Percentiles rank a stretch among this genome's conserved stretches.
These are phyloP conservation scores for Nothoprocta pentlandii DNA, from an alignment of 2,113 vertebrate species.

Conservation along the genomic window DNA sequence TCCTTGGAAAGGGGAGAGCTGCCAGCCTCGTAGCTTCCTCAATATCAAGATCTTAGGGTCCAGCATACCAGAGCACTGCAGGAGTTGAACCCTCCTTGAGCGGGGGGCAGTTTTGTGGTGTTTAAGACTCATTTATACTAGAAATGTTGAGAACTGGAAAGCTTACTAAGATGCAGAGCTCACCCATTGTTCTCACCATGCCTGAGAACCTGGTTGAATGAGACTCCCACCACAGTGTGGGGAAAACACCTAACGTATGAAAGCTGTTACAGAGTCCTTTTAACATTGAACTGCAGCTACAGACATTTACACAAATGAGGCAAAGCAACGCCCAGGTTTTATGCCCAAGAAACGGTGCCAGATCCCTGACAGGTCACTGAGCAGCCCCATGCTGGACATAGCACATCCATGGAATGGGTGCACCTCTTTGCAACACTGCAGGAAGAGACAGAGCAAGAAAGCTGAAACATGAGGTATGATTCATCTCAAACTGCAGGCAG, in stretches of 20 bases:
- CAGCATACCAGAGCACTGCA: neutral
- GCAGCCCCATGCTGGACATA: fast-evolving
- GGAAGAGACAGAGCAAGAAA: neutral
- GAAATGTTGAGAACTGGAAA: neutral
- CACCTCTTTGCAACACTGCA: neutral
- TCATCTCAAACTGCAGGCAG: neutral
- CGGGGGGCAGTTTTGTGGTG: neutral
- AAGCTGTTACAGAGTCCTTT: neutral
- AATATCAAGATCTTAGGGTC: neutral
- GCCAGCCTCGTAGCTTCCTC: neutral
- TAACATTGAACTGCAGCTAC: neutral
- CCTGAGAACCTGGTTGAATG: neutral
- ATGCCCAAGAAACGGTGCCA: neutral
- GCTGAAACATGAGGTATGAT: neutral
- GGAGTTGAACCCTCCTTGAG: neutral
- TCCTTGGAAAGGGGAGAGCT: neutral
- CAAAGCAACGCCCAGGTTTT: neutral
- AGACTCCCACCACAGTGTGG: constrained; percentile 11
- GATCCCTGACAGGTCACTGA: fast-evolving
- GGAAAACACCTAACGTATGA: constrained; percentile 1
- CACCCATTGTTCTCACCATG: neutral
- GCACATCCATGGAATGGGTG: fast-evolving
- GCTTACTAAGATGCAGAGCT: neutral
- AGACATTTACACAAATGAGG: neutral
- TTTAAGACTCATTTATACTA: neutral